Percentiles rank a stretch among this genome's conserved stretches.
phyloP scores from a whole-genome alignment of 2,113 vertebrate species.

The Antennarius striatus region DNA sequence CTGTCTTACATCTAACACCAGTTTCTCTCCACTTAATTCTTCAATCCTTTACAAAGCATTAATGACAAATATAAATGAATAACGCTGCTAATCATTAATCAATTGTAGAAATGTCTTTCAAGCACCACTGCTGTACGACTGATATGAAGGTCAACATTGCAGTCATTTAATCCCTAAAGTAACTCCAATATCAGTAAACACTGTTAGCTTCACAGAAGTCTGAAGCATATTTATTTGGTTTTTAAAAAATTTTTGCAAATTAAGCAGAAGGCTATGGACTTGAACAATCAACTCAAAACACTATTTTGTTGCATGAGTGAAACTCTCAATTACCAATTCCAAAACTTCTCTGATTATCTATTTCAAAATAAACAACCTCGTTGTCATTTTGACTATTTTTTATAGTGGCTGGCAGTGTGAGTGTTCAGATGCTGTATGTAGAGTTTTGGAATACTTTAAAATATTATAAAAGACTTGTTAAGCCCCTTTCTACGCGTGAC shows the following conservation, averaged over 20 bases:
- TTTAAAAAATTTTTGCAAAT: too few relatives aligned
- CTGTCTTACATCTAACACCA: conserved; percentile 5
- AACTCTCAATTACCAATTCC: conserved; percentile 12
- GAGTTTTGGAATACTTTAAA: conserved; percentile 7
- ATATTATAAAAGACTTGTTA: too few relatives aligned
- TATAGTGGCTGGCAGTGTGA: conserved; percentile 24
- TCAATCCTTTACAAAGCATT: background rate
- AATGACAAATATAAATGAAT: background rate
- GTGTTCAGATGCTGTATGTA: background rate
- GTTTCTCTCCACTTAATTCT: conserved; percentile 2
- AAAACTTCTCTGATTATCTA: conserved; percentile 12
- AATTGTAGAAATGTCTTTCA: background rate
- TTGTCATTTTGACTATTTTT: conserved; percentile 35
- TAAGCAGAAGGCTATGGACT: too few relatives aligned
- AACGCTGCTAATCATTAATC: background rate
- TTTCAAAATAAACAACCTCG: conserved; percentile 20
- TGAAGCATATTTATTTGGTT: too few relatives aligned
- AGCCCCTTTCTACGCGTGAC: too few relatives aligned
- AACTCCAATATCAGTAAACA: background rate
- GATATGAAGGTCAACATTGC: background rate
- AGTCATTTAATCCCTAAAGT: background rate
- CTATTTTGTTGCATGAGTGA: background rate
- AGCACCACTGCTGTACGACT: background rate
- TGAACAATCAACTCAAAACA: too few relatives aligned
- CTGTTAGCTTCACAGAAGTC: background rate